Percentiles rank a stretch among this genome's conserved stretches.
These are phyloP conservation scores for Hydrozoanthus tunicans DNA, from an alignment of 64 coral and sea anemone species.

Conservation along the genomic window DNA sequence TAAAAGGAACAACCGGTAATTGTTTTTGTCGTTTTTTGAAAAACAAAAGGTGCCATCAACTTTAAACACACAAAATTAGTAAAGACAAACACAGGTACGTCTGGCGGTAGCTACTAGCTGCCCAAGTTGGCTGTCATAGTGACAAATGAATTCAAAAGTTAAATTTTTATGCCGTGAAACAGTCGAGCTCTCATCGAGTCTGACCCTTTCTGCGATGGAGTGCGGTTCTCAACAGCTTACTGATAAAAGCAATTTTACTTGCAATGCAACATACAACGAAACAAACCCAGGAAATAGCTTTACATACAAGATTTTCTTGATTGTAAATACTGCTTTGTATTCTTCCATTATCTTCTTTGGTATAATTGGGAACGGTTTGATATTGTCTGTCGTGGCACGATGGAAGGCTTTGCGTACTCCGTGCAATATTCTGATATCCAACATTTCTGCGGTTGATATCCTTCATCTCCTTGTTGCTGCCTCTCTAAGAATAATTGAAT, in stretches of 20 bases:
- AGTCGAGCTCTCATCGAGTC: not conserved
- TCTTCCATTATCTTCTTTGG: slow-evolving; percentile 35
- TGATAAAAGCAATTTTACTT: not conserved
- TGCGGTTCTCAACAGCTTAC: not conserved
- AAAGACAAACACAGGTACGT: not conserved
- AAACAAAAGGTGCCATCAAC: not conserved
- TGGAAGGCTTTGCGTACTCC: slow-evolving; percentile 23
- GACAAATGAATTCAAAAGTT: no score
- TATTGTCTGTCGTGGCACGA: slow-evolving; percentile 6
- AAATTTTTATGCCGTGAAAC: no score
- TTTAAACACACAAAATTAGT: not conserved
- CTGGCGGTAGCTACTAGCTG: not conserved
- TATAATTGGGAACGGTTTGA: slow-evolving; percentile 10
- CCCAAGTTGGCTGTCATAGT: no score
- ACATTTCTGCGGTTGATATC: slow-evolving; percentile 44
- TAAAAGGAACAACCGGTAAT: no score
- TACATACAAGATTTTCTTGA: not conserved
- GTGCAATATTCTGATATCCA: slow-evolving; percentile 46
- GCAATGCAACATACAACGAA: slow-evolving; percentile 10
- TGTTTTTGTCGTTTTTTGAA: no score
- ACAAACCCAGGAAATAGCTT: not conserved
- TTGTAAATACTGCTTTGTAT: slow-evolving; percentile 2
- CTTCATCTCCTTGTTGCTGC: slow-evolving; percentile 42
- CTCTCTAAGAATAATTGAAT: slow-evolving; percentile 14
- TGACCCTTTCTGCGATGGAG: not conserved